These are phyloP conservation scores for Morone chrysops DNA, from an alignment of 2,113 vertebrate species.

Conservation along the genomic window DNA sequence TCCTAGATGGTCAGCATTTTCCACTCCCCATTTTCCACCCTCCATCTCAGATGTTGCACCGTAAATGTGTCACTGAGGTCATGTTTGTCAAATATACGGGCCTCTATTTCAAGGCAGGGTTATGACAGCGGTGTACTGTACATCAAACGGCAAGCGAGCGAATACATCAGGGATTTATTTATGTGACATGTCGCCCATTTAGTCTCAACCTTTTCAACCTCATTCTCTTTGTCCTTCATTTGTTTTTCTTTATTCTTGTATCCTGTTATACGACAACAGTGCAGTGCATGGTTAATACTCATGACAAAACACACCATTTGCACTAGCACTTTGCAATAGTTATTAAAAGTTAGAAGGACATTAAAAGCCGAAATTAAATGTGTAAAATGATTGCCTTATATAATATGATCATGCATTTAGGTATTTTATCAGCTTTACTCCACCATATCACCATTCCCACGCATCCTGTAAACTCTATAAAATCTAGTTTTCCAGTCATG, in stretches of 20 bases:
- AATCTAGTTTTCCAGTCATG: too few species aligned
- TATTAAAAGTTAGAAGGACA: not conserved
- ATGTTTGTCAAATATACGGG: constrained; percentile 16
- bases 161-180: constrained; percentile 30
- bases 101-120: constrained; percentile 42
- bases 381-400: not conserved
- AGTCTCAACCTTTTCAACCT: constrained; percentile 4
- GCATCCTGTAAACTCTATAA: too few species aligned
- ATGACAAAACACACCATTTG: not conserved
- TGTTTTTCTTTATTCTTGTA: not conserved
- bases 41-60: not conserved
- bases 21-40: not conserved
- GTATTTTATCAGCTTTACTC: too few species aligned
- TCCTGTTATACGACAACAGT: not conserved
- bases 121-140: not conserved
- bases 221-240: constrained; percentile 30
- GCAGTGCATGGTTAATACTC: not conserved
- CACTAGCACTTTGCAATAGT: not conserved
- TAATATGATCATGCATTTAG: not conserved
- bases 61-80: constrained; percentile 29
- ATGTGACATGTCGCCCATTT: not conserved
- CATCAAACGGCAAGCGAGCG: constrained; percentile 22
- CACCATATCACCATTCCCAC: too few species aligned
- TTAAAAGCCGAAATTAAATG: not conserved
- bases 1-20: not conserved